Evolutionary conservation across 2,113 vertebrate species (phyloP).

Genomic region (Actenoides hombroni): DNA sequence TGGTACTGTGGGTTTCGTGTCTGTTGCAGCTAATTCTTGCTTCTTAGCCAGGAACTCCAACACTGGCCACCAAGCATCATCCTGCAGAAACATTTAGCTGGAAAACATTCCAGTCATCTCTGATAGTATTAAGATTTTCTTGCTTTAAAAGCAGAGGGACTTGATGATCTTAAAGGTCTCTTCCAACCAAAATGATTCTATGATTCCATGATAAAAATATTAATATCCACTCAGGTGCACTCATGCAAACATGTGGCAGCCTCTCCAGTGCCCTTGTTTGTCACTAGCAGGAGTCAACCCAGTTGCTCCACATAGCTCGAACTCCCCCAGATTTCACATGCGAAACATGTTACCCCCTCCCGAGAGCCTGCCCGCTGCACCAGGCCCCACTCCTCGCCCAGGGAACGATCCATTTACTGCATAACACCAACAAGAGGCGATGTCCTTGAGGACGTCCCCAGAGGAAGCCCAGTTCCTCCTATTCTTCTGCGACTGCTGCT

Average conservation of each 20-base stretch:
- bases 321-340: background rate
- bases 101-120: background rate
- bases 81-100: background rate
- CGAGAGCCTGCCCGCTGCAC: rapidly evolving
- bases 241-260: background rate
- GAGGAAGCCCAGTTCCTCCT: constrained; percentile 42
- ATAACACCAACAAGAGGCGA: rapidly evolving
- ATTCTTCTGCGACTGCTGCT: background rate
- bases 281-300: background rate
- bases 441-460: background rate
- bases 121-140: background rate
- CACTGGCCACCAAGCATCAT: background rate
- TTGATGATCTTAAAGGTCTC: background rate
- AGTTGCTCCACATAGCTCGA: rapidly evolving
- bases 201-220: background rate
- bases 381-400: rapidly evolving
- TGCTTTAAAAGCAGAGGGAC: background rate
- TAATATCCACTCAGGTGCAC: rapidly evolving
- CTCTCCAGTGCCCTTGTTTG: rapidly evolving
- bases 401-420: background rate
- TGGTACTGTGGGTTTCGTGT: background rate
- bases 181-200: background rate
- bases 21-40: background rate
- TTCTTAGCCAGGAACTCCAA: background rate
- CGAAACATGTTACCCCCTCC: rapidly evolving